phyloP scores from a whole-genome alignment of 2,113 vertebrate species.

The Scomber japonicus region DNA sequence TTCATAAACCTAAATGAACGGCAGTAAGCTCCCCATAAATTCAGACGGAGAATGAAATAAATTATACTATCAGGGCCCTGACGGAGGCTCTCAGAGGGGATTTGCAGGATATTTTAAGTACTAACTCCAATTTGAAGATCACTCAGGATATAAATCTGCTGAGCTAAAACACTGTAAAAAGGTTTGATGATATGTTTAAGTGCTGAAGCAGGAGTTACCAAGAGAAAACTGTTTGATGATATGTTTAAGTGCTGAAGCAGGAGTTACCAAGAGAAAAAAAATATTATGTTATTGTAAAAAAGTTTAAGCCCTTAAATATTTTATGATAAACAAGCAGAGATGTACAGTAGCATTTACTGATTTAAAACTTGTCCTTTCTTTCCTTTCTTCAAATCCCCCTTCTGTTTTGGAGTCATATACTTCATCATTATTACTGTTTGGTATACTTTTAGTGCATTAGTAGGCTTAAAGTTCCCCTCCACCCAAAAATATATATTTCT shows the following conservation, averaged over 20 bases:
- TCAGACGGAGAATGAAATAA: constrained; percentile 23
- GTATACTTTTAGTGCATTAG: constrained; percentile 41
- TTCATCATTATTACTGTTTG: constrained; percentile 2
- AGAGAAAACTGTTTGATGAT: constrained; percentile 5
- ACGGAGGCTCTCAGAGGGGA: constrained; percentile 15
- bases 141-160: constrained; percentile 34
- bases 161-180: constrained; percentile 29
- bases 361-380: neutral
- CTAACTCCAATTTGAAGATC: constrained; percentile 47
- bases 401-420: neutral
- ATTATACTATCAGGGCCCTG: constrained; percentile 8
- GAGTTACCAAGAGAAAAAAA: neutral
- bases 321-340: constrained; percentile 24
- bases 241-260: constrained; percentile 1
- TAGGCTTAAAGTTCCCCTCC: no score
- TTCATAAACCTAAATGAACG: constrained; percentile 11
- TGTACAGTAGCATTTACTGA: neutral
- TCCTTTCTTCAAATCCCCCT: constrained; percentile 2
- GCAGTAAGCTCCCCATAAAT: constrained; percentile 13
- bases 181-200: constrained; percentile 20
- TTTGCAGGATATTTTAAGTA: constrained; percentile 47
- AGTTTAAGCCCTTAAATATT: constrained; percentile 24
- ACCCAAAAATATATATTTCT: no score
- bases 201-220: neutral
- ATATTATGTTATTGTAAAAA: neutral